Evolutionary conservation across 2,797 vertebrate species (phyloP).

Genomic region (Odontamblyopus lacepedii): DNA sequence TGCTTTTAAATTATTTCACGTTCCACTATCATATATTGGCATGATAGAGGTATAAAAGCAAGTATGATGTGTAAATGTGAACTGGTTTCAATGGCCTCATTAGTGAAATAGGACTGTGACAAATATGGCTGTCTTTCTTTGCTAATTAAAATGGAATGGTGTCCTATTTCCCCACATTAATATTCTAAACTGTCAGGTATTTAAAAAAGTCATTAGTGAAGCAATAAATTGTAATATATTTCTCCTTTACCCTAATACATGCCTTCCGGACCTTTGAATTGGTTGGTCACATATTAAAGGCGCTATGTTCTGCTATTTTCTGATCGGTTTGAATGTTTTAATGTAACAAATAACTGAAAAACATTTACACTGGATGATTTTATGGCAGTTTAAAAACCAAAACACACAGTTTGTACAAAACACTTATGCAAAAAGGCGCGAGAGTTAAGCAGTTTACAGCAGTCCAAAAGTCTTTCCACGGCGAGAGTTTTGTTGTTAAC

Average conservation of each 20-base stretch:
- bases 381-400: too few relatives aligned
- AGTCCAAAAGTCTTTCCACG: too few relatives aligned
- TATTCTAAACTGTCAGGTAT: neutral
- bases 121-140: slow-evolving; percentile 14
- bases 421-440: too few relatives aligned
- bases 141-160: slow-evolving; percentile 52
- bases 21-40: neutral
- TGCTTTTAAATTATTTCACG: too few relatives aligned
- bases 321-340: too few relatives aligned
- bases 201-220: neutral
- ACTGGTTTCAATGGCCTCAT: slow-evolving; percentile 50
- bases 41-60: neutral
- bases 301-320: too few relatives aligned
- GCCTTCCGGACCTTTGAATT: neutral
- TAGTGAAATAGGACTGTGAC: slow-evolving; percentile 45
- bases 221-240: too few relatives aligned
- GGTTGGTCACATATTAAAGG: neutral
- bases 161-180: slow-evolving; percentile 46
- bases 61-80: slow-evolving; percentile 14
- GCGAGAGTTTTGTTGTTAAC: too few relatives aligned
- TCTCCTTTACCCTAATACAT: neutral
- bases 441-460: too few relatives aligned
- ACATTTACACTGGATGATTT: too few relatives aligned
- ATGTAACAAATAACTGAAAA: too few relatives aligned
- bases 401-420: too few relatives aligned